Conservation (phyloP, 2,797 vertebrate genomes). For the Darevskia mixta region DNA sequence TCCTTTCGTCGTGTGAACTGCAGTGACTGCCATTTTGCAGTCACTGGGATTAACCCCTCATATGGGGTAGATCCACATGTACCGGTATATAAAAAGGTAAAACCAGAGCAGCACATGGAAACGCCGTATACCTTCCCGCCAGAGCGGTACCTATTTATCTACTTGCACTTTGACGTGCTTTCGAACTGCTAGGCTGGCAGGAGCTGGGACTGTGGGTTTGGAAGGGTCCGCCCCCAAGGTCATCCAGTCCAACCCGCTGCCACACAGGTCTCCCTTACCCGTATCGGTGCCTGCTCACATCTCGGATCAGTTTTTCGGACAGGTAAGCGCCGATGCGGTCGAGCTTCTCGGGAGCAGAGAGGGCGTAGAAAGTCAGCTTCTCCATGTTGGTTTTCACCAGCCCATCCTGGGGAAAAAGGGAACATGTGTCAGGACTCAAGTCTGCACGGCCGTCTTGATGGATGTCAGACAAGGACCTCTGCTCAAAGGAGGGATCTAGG, state of each 20-base stretch:
- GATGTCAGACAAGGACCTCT: neutral
- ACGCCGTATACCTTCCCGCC: too few species aligned
- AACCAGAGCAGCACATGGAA: too few species aligned
- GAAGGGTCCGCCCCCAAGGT: neutral
- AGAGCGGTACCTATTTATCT: too few species aligned
- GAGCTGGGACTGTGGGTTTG: too few species aligned
- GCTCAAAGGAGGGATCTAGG: neutral
- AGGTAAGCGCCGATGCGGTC: constrained; percentile 96
- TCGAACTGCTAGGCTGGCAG: too few species aligned
- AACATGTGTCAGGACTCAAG: neutral
- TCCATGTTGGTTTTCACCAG: constrained; percentile 98
- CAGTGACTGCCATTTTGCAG: too few species aligned
- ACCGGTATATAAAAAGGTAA: too few species aligned
- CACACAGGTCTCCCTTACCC: constrained; percentile 80
- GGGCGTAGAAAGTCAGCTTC: constrained; percentile 96
- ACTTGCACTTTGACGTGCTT: too few species aligned
- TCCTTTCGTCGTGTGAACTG: too few species aligned
- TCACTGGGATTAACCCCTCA: too few species aligned
- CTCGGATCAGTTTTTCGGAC: constrained; percentile 92
- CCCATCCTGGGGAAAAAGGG: constrained; percentile 84
- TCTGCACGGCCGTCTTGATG: neutral
- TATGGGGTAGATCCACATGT: too few species aligned
- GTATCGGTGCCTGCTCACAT: constrained; percentile 93
- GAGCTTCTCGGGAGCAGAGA: constrained; percentile 96
- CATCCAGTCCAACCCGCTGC: too few species aligned